Percentiles rank a stretch among this genome's conserved stretches.
These are phyloP conservation scores for Hippocampus barbouri DNA, from an alignment of 2,113 vertebrate genomes.

Conservation along the genomic window DNA sequence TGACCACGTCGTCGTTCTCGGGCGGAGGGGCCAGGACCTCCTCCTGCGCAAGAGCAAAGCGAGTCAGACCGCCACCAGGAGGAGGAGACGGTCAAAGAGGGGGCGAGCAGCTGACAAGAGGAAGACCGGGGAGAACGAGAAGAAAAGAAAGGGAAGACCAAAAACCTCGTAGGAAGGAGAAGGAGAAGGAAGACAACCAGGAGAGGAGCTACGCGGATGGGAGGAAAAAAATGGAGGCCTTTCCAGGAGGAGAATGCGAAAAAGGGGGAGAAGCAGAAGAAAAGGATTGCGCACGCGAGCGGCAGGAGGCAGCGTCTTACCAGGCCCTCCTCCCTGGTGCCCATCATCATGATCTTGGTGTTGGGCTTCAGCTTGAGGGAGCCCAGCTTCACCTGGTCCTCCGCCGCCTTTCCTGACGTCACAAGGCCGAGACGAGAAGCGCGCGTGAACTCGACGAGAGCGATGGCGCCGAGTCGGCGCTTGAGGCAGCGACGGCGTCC, in stretches of 20 bases:
- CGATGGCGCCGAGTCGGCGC: too few species aligned
- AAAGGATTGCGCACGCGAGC: too few species aligned
- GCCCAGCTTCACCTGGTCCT: slow-evolving; percentile 93
- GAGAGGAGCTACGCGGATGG: too few species aligned
- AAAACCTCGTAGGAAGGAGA: too few species aligned
- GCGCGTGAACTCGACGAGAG: too few species aligned
- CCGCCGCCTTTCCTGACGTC: slow-evolving; percentile 86
- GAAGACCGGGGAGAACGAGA: not conserved
- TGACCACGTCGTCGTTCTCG: slow-evolving; percentile 95
- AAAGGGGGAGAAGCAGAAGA: not conserved
- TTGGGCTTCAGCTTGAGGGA: slow-evolving; percentile 96
- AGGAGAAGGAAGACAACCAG: too few species aligned
- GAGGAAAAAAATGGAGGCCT: too few species aligned
- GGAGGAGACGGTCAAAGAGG: not conserved
- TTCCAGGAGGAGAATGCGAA: not conserved
- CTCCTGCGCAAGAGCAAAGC: slow-evolving; percentile 75
- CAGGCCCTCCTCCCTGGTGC: slow-evolving; percentile 96
- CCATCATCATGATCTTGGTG: slow-evolving; percentile 99
- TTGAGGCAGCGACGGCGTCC: not conserved
- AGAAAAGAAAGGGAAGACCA: not conserved
- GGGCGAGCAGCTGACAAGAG: not conserved
- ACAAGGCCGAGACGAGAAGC: not conserved
- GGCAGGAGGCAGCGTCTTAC: slow-evolving; percentile 66
- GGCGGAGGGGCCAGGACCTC: slow-evolving; percentile 96
- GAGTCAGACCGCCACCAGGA: not conserved